Evolutionary conservation across 2,113 vertebrate genomes (phyloP), one percentile per base, ranked within the genome.

Genomic region (Scatophagus argus): DNA sequence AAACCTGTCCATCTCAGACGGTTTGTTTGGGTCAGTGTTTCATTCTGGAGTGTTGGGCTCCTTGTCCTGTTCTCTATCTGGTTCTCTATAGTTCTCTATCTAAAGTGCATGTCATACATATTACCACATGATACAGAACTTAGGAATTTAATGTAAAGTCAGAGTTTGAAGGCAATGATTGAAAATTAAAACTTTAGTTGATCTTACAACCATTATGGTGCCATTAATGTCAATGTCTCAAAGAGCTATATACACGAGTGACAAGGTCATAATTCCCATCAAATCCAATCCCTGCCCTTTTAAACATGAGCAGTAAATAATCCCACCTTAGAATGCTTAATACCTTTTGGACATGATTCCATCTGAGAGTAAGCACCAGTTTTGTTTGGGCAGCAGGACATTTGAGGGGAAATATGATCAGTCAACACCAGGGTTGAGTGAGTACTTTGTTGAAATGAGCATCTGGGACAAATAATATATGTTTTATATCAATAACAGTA

Each of bases 261-360:
- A 69, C 32, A 49, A 27, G 9, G 12, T 73, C 62, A 68, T 67
- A 67, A 77, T 32, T 44, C 55, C 8, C 52, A 60, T 60, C 25
- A 41, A 60, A 54, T 16, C 14, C 2, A 6, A 39, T 54, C 31
- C 2, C 12, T 66, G 54, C 31, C 27, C 60, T 82, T 70, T 77
- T 38, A 43, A 25, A 39, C 25, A 36, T 0, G 6, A n/a, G 58
- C 47, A 38, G 2, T 80, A 27, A 67, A 76, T 21, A 16, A 34
- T 59, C 5, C 8, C 46, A 77, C 13, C 27, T 49, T 56, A 19
- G 49, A 36, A 39, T 46, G 23, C 70, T 70, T 17, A 21, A 66
- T 56, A 14, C 3, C n/a, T 41, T 31, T 19, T 65, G 8, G 11
- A 32, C 1, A 3, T 5, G 2, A 32, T 2, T 39, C 19, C 62